Base-by-base conservation (phyloP, 2,797 vertebrate genomes). In the Clarias laeviceps region DNA sequence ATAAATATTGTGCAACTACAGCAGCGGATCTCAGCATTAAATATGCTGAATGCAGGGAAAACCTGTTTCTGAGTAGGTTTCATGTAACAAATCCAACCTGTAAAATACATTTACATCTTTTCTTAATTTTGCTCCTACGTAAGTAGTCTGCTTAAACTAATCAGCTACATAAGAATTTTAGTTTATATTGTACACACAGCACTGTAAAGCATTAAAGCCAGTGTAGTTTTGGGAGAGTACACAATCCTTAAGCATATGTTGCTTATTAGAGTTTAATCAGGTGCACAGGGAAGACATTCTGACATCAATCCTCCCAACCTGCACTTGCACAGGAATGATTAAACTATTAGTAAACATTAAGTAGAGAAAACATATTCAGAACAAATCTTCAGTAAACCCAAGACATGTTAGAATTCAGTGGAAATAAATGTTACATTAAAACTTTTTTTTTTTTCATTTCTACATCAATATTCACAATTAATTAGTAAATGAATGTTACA, bases 1-100 rank as follows among this genome's bases (percentile, higher is more conserved):
- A 88, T 86, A 87, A 86, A 86, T 89, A 73, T 87, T 59, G 61
- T 62, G 34, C 45, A 66, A 77, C 59, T 57, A 62, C 72, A 24
- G 22, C 73, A 64, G 76, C 69, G 22, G 54, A 32, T 66, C 50
- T 82, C 0, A n/a, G 50, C 80, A 62, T 77, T 82, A 81, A 88
- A 88, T 62, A 50, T 17, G 59, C 24, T 1, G 12, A 64, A 79
- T 9, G 77, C 22, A 62, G 1, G n/a, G 27, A 2, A 20, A 50
- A 50, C 4, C n/a, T n/a, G 9, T 50, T 68, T 68, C 66, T 17
- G 4, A 72, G 45, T 45, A 37, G 66, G 34, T 24, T 50, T 45
- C 40, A 18, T 50, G 24, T 27, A 72, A 72, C 2, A 6, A 50
- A 69, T 37, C 66, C 17, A 70, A 12, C 34, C 4, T 72, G 2